Percentiles rank a stretch among this genome's conserved stretches.
phyloP scores from a whole-genome alignment of 1,140 invertebrate genomes.

The Neodiprion pinetum region DNA sequence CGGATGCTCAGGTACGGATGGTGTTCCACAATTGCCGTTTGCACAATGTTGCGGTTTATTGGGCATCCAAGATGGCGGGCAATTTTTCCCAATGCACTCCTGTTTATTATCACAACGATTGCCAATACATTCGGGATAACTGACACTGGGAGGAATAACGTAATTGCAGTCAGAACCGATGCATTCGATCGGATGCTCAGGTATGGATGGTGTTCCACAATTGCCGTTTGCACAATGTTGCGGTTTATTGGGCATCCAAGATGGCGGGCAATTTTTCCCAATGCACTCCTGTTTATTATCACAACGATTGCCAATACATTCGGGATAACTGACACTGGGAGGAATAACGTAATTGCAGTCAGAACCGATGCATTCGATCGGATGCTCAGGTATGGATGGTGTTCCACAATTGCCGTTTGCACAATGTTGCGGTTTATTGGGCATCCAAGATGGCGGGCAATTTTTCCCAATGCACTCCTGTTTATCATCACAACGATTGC shows the following conservation, averaged over 20 bases:
- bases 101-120: neutral
- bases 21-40: neutral
- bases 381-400: neutral
- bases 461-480: slow-evolving; percentile 3
- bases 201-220: neutral
- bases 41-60: neutral
- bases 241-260: too few species aligned
- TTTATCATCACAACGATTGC: neutral
- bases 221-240: slow-evolving; percentile 1
- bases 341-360: neutral
- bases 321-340: neutral
- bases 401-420: slow-evolving; percentile 2
- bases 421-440: neutral
- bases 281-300: neutral
- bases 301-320: neutral
- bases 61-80: neutral
- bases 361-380: neutral
- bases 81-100: slow-evolving; percentile 11
- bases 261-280: slow-evolving; percentile 4
- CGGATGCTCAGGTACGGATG: neutral
- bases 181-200: neutral
- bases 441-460: neutral
- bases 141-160: neutral
- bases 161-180: neutral
- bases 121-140: neutral